Evolutionary conservation across 2,797 vertebrate species (phyloP), one percentile per base, ranked within the genome.

Genomic region (Hippopotamyrus pictus): DNA sequence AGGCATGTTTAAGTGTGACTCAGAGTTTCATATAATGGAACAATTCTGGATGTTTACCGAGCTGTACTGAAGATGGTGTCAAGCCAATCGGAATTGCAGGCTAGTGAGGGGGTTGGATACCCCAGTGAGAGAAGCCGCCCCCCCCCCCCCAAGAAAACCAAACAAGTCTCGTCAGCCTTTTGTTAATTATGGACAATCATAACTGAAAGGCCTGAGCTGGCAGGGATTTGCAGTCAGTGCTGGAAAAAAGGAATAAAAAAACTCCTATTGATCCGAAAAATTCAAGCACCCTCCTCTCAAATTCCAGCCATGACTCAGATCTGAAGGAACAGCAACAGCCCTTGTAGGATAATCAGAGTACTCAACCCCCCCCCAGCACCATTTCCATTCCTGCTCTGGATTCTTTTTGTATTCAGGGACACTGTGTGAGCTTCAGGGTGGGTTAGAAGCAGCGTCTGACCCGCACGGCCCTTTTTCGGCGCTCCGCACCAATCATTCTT

Each of bases 281-380:
- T 79, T 46, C 53, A 82, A 79, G 51, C 41, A 54, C 11, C 48
- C 50, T 82, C 22, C 69, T n/a, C 29, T 51, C 44, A 92, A 92
- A 93, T 91, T 91, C 37, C 2, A 59, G 89, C 90, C 90, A 88
- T 92, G 90, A 94, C 88, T 89, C 89, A 0, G 29, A 90, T 90
- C 79, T 90, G 90, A 92, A 51, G 90, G 85, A 92, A 93, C 93
- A 83, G 90, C 88, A 90, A 91, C 92, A 91, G 90, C 88, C 88
- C 87, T 5, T 90, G 91, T 91, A 89, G 92, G 91, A 91, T 92
- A 93, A 95, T 94, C 92, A 93, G 91, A 92, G 89, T 90, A 90
- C 93, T 92, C 93, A 90, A 92, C 93, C 92, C 91, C 90, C 69
- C 29, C 33, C 65, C 29, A 73, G 29, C 65, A 33, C 65, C 65